Percentiles rank a stretch among this genome's conserved stretches.
Evolutionary conservation across 2,888 invertebrate genomes (phyloP).

Genomic region (Anoncus sp.): DNA sequence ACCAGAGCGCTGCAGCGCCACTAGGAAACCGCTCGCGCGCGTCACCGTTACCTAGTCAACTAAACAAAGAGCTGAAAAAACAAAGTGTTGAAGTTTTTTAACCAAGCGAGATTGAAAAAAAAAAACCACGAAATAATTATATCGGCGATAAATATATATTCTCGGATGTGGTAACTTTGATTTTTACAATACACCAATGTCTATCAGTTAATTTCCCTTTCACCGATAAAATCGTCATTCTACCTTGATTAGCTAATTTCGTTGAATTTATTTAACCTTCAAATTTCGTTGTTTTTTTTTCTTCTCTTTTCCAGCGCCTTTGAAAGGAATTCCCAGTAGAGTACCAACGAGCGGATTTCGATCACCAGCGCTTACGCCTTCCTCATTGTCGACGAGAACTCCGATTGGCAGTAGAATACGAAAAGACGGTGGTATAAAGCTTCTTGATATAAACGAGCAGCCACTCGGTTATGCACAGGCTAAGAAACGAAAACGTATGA

Average conservation of each 20-base stretch:
- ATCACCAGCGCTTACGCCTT: conserved; percentile 83
- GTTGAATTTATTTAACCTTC: conserved; percentile 1
- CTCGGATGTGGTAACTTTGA: too few relatives aligned
- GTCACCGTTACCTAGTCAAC: too few relatives aligned
- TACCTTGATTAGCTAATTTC: too few relatives aligned
- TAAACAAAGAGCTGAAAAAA: too few relatives aligned
- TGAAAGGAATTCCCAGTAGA: conserved; percentile 96
- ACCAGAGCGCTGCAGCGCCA: too few relatives aligned
- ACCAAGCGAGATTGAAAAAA: not conserved
- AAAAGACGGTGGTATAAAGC: conserved; percentile 97
- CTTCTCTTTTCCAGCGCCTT: conserved; percentile 87
- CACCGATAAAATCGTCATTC: too few relatives aligned
- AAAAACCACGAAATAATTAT: not conserved
- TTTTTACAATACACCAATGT: too few relatives aligned
- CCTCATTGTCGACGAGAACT: conserved; percentile 85
- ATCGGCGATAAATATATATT: too few relatives aligned
- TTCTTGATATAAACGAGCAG: conserved; percentile 97
- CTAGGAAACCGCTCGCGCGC: too few relatives aligned
- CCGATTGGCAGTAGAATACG: conserved; percentile 85
- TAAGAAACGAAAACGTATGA: conserved; percentile 94
- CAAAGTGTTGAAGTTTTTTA: too few relatives aligned
- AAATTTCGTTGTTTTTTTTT: conserved; percentile 9
- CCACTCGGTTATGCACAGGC: conserved; percentile 93
- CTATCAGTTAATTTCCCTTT: too few relatives aligned
- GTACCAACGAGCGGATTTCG: conserved; percentile 88